These are phyloP conservation scores for Heliconius hortense DNA, from an alignment of 2,888 invertebrate genomes.

Conservation along the genomic window DNA sequence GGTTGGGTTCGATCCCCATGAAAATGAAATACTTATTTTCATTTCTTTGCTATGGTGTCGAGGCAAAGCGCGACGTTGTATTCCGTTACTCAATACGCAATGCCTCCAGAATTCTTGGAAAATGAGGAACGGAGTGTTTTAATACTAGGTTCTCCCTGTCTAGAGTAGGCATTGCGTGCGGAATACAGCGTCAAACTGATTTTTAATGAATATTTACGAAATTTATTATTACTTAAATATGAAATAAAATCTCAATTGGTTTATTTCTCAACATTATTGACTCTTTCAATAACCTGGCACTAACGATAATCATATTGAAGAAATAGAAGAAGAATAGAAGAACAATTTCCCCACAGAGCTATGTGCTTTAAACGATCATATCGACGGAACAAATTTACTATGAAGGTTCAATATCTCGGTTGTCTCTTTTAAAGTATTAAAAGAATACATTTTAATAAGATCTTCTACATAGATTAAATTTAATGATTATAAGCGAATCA, in stretches of 20 bases:
- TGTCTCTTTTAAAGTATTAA: not conserved
- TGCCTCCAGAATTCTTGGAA: too few relatives aligned
- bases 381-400: constrained; percentile 20
- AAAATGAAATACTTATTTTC: too few relatives aligned
- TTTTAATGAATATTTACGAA: too few relatives aligned
- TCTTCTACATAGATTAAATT: not conserved
- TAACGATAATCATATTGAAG: constrained; percentile 36
- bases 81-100: too few relatives aligned
- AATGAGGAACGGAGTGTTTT: too few relatives aligned
- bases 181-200: too few relatives aligned
- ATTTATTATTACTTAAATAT: not conserved
- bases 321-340: too few relatives aligned
- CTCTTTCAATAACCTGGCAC: constrained; percentile 13
- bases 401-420: constrained; percentile 21
- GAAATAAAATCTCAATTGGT: not conserved
- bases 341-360: constrained; percentile 40
- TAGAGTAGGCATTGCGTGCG: too few relatives aligned
- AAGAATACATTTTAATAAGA: not conserved
- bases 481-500: not conserved
- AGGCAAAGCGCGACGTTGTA: too few relatives aligned
- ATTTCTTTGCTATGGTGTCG: too few relatives aligned
- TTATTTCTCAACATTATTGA: constrained; percentile 29
- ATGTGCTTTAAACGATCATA: constrained; percentile 42
- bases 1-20: too few relatives aligned
- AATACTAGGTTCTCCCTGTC: too few relatives aligned